A percentile compares a stretch with the other conserved stretches of the same genome.
phyloP scores from a whole-genome alignment of 2,888 invertebrate species.

The Pristionchus arcanus region DNA sequence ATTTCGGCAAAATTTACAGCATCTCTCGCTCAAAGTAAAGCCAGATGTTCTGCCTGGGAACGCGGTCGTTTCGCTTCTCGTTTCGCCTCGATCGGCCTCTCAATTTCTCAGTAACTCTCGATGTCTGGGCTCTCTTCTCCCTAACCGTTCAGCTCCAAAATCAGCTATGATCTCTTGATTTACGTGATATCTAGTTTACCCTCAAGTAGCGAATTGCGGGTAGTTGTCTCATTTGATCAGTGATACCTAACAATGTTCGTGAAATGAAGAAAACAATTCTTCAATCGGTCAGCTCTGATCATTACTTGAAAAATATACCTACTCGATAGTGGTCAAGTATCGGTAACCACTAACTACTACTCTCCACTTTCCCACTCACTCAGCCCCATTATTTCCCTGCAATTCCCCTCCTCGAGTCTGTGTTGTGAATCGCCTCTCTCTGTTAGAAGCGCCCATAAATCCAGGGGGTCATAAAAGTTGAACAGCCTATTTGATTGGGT shows the following conservation, averaged over 20 bases:
- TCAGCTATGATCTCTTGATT: no score
- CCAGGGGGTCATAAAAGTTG: slow-evolving; percentile 45
- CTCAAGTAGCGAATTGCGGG: neutral
- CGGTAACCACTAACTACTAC: no score
- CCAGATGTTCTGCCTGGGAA: slow-evolving; percentile 32
- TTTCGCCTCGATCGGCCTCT: neutral
- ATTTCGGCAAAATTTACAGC: slow-evolving; percentile 20
- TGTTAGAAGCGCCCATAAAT: neutral
- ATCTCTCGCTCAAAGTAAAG: neutral
- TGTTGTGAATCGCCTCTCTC: slow-evolving; percentile 3
- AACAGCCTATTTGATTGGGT: slow-evolving; percentile 48
- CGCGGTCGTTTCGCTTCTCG: neutral
- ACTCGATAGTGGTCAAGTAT: no score
- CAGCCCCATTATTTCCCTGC: no score
- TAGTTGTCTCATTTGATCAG: no score
- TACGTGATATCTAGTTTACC: neutral
- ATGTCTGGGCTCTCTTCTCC: neutral
- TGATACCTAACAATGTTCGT: no score
- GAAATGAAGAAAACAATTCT: no score
- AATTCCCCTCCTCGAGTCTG: no score
- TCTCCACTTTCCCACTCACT: no score
- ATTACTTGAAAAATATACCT: no score
- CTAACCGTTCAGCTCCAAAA: neutral
- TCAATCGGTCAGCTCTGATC: no score
- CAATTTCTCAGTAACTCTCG: neutral